Evolutionary conservation across 2,888 invertebrate species (phyloP), one percentile per base, ranked within the genome.

Genomic region (Callyntrura sp.): DNA sequence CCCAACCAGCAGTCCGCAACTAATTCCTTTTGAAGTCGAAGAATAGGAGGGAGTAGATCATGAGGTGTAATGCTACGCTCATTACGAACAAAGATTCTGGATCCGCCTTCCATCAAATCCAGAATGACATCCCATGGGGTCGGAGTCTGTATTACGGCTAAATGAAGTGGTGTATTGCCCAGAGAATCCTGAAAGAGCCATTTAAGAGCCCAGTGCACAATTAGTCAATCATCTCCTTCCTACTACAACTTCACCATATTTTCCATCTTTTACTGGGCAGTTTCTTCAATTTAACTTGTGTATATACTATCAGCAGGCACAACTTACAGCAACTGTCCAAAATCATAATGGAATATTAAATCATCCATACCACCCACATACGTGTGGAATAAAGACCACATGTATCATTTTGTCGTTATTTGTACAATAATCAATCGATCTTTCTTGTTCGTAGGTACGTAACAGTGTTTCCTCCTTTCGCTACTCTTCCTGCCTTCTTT

Each of bases 121-220:
- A 95, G 94, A 70, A 95, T 95, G 92, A 95, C 95, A 88, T 95
- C 95, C 95, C 95, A 95, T 70, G 95, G 95, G 81, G 95, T 95
- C 88, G 95, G 95, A n/a, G 95, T 95, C 92, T 95, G 95, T 87
- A 95, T 95, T 62, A 95, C 95, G 35, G 95, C 95, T 82, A 96
- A 94, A 94, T 96, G 96, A 23, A 96, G 94, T 0, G 96, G 96
- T 17, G 96, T 95, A 93, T 96, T 95, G 23, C 96, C 96, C 90
- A 95, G 94, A 25, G 94, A 94, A 93, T 96, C 96, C 94, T 95
- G 95, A 73, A 68, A 65, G 8, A 95, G 88, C 60, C 57, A 79
- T 35, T 28, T 57, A 25, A 57, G 20, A 35, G 12, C 25, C 25
- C 28, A 9, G 28, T 62, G 14, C 25, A 25, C 12, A 62, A 25